These are phyloP conservation scores for Eupsilia transversa DNA, from an alignment of 2,888 invertebrate species.

Conservation along the genomic window DNA sequence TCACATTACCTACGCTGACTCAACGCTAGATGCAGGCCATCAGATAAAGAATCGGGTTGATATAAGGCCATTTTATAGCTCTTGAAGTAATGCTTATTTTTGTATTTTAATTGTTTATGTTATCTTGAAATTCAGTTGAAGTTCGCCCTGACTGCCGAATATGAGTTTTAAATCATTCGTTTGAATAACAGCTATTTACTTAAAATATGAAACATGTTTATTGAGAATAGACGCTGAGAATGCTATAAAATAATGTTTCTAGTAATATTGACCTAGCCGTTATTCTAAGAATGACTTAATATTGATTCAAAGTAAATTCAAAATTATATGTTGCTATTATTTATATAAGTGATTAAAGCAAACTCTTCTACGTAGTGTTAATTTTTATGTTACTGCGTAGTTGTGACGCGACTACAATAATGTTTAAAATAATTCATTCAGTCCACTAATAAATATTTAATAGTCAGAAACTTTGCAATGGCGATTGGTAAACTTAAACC, in stretches of 20 bases:
- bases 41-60: background rate
- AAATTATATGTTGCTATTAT: too few relatives aligned
- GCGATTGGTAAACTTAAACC: too few relatives aligned
- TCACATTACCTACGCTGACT: background rate
- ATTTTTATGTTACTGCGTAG: too few relatives aligned
- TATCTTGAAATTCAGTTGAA: background rate
- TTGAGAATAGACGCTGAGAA: background rate
- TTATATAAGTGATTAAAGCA: too few relatives aligned
- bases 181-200: background rate
- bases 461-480: too few relatives aligned
- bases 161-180: background rate
- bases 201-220: background rate
- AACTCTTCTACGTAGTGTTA: too few relatives aligned
- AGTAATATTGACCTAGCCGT: too few relatives aligned
- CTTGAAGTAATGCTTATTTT: background rate
- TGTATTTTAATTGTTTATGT: background rate
- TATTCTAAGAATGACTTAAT: background rate
- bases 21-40: background rate
- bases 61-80: background rate
- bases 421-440: too few relatives aligned
- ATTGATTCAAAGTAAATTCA: conserved; percentile 4
- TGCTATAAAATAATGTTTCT: background rate
- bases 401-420: too few relatives aligned
- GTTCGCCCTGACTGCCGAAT: background rate
- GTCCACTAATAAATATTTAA: too few relatives aligned